A percentile compares a stretch with the other conserved stretches of the same genome.
Conservation (phyloP, 2,888 invertebrate species). For the Callyntrura sp. region DNA sequence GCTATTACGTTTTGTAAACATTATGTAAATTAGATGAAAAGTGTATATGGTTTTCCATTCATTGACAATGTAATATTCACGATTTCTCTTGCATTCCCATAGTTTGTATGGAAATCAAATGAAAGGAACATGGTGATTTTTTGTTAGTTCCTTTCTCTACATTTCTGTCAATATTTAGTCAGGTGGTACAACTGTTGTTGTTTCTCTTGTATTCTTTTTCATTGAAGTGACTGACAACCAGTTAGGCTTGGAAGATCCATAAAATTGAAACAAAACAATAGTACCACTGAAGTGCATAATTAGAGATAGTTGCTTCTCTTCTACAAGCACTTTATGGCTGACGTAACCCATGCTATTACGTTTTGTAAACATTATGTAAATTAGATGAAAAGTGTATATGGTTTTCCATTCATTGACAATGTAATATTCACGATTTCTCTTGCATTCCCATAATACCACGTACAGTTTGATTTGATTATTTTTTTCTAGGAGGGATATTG, state of each 20-base stretch:
- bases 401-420: neutral
- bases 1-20: no score
- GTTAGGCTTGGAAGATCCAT: no score
- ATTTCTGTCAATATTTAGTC: neutral
- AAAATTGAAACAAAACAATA: no score
- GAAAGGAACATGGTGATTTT: conserved; percentile 8
- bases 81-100: conserved; percentile 1
- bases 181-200: no score
- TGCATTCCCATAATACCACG: neutral
- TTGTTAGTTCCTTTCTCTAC: conserved; percentile 4
- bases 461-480: conserved; percentile 11
- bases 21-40: conserved; percentile 18
- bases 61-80: neutral
- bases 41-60: neutral
- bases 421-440: conserved; percentile 10
- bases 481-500: neutral
- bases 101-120: conserved; percentile 42
- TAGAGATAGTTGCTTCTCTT: no score
- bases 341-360: no score
- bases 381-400: neutral
- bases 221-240: no score
- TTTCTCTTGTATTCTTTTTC: no score
- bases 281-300: no score
- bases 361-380: no score
- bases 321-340: no score